A percentile compares a stretch with the other conserved stretches of the same genome.
Conservation (phyloP, 2,113 vertebrate species). For the Ciconia boyciana region DNA sequence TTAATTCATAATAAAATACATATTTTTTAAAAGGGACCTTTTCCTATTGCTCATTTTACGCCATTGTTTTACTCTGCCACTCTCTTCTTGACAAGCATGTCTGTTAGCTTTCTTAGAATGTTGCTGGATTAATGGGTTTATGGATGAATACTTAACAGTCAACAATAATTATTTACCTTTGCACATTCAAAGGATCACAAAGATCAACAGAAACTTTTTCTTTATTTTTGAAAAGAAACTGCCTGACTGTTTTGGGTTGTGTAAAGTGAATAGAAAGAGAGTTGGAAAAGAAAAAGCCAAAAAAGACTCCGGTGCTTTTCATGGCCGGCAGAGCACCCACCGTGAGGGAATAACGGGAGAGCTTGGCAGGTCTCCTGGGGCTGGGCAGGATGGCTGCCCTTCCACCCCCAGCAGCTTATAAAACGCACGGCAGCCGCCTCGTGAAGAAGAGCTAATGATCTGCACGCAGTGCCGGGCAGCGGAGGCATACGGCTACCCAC, state of each 20-base stretch:
- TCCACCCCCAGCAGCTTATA: not conserved
- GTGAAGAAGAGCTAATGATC: not conserved
- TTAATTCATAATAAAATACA: not conserved
- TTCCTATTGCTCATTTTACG: not conserved
- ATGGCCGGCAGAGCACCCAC: not conserved
- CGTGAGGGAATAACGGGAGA: not conserved
- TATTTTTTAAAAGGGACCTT: not conserved
- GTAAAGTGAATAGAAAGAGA: not conserved
- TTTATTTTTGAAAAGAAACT: not conserved
- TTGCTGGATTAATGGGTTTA: not conserved
- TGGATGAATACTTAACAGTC: not conserved
- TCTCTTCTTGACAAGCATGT: not conserved
- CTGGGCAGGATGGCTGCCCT: not conserved
- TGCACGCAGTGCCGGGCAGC: fast-evolving
- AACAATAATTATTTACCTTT: not conserved
- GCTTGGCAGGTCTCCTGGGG: not conserved
- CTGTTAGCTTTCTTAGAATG: not conserved
- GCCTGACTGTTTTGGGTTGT: not conserved
- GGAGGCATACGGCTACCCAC: not conserved
- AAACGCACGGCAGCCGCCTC: not conserved
- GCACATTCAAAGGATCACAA: not conserved
- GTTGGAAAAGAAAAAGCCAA: not conserved
- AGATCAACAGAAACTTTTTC: not conserved
- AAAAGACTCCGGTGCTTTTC: not conserved
- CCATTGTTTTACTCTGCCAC: fast-evolving